A percentile compares a stretch with the other conserved stretches of the same genome.
Conservation (phyloP, 2,888 invertebrate genomes). For the Sinhomidia bicolor region DNA sequence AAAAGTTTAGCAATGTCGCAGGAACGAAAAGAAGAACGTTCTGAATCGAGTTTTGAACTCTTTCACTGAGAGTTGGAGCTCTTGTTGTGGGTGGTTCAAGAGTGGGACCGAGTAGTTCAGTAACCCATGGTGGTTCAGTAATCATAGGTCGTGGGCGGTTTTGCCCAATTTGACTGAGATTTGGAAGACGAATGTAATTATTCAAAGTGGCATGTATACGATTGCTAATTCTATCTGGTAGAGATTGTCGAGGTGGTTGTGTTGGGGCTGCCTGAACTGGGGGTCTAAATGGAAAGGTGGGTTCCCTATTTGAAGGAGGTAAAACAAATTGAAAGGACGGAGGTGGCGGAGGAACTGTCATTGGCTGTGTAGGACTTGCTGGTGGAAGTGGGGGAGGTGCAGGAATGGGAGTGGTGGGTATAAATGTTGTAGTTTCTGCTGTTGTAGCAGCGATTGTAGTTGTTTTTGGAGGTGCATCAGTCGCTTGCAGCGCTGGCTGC, state of each 20-base stretch:
- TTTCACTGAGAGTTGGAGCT: slow-evolving; percentile 48
- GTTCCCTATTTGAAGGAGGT: neutral
- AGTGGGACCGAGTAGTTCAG: slow-evolving; percentile 66
- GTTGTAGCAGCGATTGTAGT: slow-evolving; percentile 9
- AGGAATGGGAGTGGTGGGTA: slow-evolving; percentile 10
- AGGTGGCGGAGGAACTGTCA: neutral
- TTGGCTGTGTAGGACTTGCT: neutral
- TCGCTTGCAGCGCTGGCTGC: slow-evolving; percentile 10
- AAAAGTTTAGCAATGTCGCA: slow-evolving; percentile 68
- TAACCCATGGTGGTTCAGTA: slow-evolving; percentile 71
- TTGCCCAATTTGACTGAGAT: slow-evolving; percentile 46
- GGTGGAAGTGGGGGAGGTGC: neutral
- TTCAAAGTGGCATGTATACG: neutral
- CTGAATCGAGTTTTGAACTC: slow-evolving; percentile 54
- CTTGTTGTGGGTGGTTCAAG: slow-evolving; percentile 67
- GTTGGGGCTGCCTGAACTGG: neutral
- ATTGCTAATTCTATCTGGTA: slow-evolving; percentile 27
- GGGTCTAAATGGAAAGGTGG: no score
- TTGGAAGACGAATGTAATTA: slow-evolving; percentile 52
- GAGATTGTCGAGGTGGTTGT: neutral
- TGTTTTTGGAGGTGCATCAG: neutral
- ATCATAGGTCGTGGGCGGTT: slow-evolving; percentile 48
- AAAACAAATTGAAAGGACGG: neutral
- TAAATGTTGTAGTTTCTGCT: neutral
- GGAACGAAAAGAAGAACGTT: slow-evolving; percentile 68